Evolutionary conservation across 1,140 invertebrate genomes (phyloP).

Genomic region (Sarcophaga peregrina): DNA sequence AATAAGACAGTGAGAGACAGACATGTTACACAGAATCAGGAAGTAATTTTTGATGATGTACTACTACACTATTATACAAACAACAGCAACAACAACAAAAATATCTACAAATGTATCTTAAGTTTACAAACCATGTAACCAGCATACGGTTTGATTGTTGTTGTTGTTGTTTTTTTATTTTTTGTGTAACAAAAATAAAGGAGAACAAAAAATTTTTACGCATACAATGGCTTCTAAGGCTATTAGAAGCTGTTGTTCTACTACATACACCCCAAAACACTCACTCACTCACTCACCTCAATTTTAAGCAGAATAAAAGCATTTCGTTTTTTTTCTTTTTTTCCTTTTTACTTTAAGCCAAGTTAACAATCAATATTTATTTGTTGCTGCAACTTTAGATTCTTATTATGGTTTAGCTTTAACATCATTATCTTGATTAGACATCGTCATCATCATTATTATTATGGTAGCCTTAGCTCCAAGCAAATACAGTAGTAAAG

Average conservation of each 20-base stretch:
- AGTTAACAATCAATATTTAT: neutral
- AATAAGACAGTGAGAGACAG: neutral
- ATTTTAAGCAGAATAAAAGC: neutral
- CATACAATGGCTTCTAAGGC: neutral
- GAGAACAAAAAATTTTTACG: neutral
- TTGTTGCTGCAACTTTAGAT: neutral
- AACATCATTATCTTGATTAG: neutral
- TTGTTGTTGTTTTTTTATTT: neutral
- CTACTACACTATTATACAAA: neutral
- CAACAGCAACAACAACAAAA: neutral
- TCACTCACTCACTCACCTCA: too few species aligned
- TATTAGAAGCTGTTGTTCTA: neutral
- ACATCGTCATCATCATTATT: too few species aligned
- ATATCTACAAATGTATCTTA: neutral
- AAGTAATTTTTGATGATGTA: constrained; percentile 27
- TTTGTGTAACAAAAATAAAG: neutral
- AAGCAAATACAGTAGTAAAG: constrained; percentile 1
- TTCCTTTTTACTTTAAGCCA: neutral
- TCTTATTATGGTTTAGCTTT: constrained; percentile 15
- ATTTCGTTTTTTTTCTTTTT: neutral
- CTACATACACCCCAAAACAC: too few species aligned
- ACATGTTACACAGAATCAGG: constrained; percentile 24
- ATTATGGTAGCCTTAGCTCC: neutral
- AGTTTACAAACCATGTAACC: constrained; percentile 5
- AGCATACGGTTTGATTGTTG: neutral